Conservation (phyloP, 2,113 vertebrate genomes). For the Cyanocitta stelleri region DNA sequence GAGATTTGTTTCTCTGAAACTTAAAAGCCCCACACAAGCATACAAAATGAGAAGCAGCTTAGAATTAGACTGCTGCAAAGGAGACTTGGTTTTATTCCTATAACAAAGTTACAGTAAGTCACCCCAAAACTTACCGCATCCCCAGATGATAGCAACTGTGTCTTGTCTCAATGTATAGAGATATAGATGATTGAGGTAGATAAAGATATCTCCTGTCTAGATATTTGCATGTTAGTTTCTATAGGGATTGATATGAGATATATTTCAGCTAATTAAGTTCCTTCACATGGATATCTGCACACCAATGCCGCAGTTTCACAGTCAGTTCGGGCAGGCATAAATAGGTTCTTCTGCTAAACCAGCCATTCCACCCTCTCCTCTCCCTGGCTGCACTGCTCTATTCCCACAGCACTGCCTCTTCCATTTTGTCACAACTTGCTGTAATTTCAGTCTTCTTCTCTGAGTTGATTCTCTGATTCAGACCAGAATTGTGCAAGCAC, state of each 20-base stretch:
- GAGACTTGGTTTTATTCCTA: background rate
- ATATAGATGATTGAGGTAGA: background rate
- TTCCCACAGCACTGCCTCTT: background rate
- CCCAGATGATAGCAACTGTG: background rate
- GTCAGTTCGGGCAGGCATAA: background rate
- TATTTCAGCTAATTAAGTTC: background rate
- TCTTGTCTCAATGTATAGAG: background rate
- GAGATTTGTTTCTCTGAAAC: slow-evolving; percentile 10
- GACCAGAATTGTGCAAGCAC: background rate
- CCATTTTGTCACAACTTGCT: background rate
- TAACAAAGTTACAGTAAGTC: background rate
- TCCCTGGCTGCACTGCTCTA: background rate
- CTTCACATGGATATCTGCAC: background rate
- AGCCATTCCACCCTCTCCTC: background rate
- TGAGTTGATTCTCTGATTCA: background rate
- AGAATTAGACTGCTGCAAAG: background rate
- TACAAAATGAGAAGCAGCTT: background rate
- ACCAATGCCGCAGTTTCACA: background rate
- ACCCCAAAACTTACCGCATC: background rate
- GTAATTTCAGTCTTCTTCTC: background rate
- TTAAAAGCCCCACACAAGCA: background rate
- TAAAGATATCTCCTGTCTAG: background rate
- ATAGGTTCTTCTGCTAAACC: background rate
- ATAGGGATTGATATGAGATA: background rate
- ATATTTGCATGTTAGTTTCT: background rate